Base-by-base conservation (phyloP, 2,888 invertebrate species). In the Bibio marci region DNA sequence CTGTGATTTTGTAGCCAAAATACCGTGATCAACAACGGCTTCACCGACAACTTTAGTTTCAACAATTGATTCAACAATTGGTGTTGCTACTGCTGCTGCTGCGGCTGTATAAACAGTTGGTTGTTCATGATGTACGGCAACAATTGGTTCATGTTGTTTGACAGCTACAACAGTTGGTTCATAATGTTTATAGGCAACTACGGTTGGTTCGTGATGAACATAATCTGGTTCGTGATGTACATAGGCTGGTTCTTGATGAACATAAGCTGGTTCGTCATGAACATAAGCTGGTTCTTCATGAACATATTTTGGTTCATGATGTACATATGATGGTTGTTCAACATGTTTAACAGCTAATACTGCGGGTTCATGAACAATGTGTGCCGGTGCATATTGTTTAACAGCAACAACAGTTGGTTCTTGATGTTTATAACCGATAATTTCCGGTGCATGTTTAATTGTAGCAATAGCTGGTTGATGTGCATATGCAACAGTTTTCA, bases 1-100 rank as follows among this genome's bases (percentile, higher is more conserved):
- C 49, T 58, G 57, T 47, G 53, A 52, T 49, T 56, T 56, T 35
- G 51, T 48, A 28, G 52, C 50, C 8, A 38, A 38, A 33, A 46
- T 47, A 8, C 51, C 46, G 30, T 39, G 36, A 11, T 27, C 35
- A 11, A 38, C 25, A 12, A 38, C 30, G 37, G 47, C 45, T 32
- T 39, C 36, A n/a, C 31, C 35, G 11, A 38, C 25, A 15, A 38
- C 30, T 30, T 34, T 28, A 11, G 22, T 30, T 35, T 38, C 28
- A 10, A 38, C 37, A 10, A 11, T n/a, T 17, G 28, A 12, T 12
- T 28, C 28, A 28, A 35, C 12, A 35, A 35, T 30, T 30, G 26
- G 31, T 34, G 47, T 40, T 30, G 45, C 42, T 35, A 48, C 48
- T 31, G 46, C 42, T 17, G 44, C 40, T 12, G 34, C 40, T 26